Conservation (phyloP, 35 echinoderm and acorn worm species). For the Eucidaris tribuloides region DNA sequence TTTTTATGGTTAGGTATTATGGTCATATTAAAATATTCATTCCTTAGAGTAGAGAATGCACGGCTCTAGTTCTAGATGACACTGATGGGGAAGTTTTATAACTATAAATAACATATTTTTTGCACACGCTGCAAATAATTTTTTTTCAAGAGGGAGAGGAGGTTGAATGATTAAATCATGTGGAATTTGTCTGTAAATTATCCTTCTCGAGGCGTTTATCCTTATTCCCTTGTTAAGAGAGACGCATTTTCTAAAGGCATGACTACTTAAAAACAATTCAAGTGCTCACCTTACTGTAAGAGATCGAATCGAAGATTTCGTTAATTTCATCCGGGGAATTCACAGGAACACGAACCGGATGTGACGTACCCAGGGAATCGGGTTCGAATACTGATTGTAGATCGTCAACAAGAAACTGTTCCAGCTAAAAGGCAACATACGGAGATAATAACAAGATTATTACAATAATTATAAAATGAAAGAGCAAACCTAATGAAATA, state of each 20-base stretch:
- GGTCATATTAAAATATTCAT: too few species aligned
- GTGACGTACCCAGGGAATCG: constrained; percentile 81
- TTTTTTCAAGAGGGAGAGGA: not conserved
- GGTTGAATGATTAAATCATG: not conserved
- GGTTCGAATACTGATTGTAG: constrained; percentile 68
- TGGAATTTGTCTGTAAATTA: not conserved
- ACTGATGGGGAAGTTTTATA: too few species aligned
- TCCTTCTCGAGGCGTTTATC: not conserved
- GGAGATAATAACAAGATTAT: too few species aligned
- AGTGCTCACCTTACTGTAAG: constrained; percentile 79
- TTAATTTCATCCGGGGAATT: constrained; percentile 79
- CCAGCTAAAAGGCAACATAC: too few species aligned
- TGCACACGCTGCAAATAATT: not conserved
- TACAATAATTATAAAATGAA: too few species aligned
- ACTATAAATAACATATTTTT: not conserved
- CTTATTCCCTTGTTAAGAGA: not conserved
- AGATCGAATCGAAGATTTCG: constrained; percentile 98
- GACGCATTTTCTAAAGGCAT: not conserved
- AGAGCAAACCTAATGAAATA: too few species aligned
- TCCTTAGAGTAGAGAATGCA: too few species aligned
- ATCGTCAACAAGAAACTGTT: constrained; percentile 79
- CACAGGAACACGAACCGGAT: constrained; percentile 84
- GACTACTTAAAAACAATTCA: not conserved
- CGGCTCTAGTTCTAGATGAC: too few species aligned
- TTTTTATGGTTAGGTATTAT: too few species aligned